These are phyloP conservation scores for Saccostrea echinata DNA, from an alignment of 1,140 invertebrate species.

Conservation along the genomic window DNA sequence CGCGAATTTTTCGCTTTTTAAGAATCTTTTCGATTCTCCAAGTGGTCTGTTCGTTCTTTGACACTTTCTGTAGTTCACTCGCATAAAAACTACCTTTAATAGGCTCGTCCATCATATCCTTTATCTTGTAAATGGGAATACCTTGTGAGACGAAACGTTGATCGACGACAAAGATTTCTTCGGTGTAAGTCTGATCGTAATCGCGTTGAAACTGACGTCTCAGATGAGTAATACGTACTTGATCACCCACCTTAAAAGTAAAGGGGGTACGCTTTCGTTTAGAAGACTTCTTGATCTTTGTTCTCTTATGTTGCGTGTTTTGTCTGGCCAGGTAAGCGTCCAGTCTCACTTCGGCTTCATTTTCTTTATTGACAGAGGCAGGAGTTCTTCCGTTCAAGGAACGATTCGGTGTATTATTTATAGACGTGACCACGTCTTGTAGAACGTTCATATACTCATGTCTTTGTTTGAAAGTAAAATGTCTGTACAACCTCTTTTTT, in stretches of 20 bases:
- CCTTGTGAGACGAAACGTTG: constrained; percentile 10
- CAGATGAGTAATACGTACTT: constrained; percentile 43
- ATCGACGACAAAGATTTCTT: constrained; percentile 45
- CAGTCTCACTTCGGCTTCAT: constrained; percentile 57
- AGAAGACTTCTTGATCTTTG: not conserved
- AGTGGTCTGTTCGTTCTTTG: constrained; percentile 39
- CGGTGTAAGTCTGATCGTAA: constrained; percentile 54
- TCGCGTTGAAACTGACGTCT: constrained; percentile 40
- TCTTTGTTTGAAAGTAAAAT: constrained; percentile 24
- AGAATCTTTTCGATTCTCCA: constrained; percentile 56
- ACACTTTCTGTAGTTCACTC: constrained; percentile 44
- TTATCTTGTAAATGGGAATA: constrained; percentile 45
- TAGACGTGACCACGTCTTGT: constrained; percentile 43
- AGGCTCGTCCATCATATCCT: constrained; percentile 33
- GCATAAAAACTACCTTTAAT: constrained; percentile 45
- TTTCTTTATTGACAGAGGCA: constrained; percentile 55
- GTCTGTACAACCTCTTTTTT: constrained; percentile 53
- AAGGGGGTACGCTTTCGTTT: not conserved
- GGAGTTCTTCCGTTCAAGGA: constrained; percentile 46
- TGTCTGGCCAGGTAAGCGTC: constrained; percentile 35
- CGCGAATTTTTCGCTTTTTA: constrained; percentile 21
- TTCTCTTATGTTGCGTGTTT: not conserved
- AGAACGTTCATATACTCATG: constrained; percentile 41
- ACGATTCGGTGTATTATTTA: constrained; percentile 50
- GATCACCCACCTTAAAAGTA: constrained; percentile 44